Percentiles rank a stretch among this genome's conserved stretches.
Evolutionary conservation across 2,797 vertebrate genomes (phyloP).

Genomic region (Astyanax mexicanus): DNA sequence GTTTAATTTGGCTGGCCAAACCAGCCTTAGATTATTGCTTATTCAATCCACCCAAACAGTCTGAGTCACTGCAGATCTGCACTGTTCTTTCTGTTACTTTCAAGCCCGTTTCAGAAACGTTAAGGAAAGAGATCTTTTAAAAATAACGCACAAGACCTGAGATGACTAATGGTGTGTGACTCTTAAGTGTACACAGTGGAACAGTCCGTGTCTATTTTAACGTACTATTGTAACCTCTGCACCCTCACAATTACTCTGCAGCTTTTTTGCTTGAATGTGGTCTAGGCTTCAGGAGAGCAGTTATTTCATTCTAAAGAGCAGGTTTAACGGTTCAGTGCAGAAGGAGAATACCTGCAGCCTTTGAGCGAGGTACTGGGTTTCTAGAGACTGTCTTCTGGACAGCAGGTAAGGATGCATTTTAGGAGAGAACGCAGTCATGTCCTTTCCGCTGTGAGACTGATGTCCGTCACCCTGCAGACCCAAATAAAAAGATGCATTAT

Average conservation of each 20-base stretch:
- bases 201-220: not conserved
- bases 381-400: slow-evolving; percentile 89
- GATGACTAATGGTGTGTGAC: slow-evolving; percentile 1
- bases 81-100: too few species aligned
- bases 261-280: not conserved
- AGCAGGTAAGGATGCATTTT: slow-evolving; percentile 83
- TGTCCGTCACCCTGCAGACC: slow-evolving; percentile 82
- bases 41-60: not conserved
- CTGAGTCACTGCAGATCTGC: not conserved
- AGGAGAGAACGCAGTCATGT: slow-evolving; percentile 82
- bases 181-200: not conserved
- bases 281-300: not conserved
- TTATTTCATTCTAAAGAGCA: not conserved
- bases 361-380: slow-evolving; percentile 92
- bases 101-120: not conserved
- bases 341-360: slow-evolving; percentile 85
- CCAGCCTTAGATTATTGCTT: not conserved
- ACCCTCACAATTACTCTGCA: not conserved
- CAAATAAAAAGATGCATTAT: slow-evolving; percentile 12
- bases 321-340: not conserved
- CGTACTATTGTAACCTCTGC: not conserved
- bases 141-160: not conserved
- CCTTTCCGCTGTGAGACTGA: slow-evolving; percentile 73
- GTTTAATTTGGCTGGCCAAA: slow-evolving; percentile 16
- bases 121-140: not conserved